A percentile compares a stretch with the other conserved stretches of the same genome.
Evolutionary conservation across 2,888 invertebrate species (phyloP).

Genomic region (Acleris sparsana): DNA sequence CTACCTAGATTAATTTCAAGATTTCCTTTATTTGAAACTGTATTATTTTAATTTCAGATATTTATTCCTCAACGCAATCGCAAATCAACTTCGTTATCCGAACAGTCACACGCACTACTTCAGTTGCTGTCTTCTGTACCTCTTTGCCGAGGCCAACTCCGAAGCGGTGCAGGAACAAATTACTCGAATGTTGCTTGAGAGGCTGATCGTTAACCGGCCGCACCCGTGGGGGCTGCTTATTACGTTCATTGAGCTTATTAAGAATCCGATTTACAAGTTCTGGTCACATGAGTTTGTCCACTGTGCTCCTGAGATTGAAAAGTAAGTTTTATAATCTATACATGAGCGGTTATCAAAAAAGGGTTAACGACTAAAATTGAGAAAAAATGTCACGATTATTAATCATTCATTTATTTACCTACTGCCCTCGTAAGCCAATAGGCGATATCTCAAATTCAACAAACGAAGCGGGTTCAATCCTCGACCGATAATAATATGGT

Average conservation of each 20-base stretch:
- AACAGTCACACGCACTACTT: constrained; percentile 99
- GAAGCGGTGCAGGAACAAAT: constrained; percentile 99
- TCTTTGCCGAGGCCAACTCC: constrained; percentile 98
- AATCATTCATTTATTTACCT: no score
- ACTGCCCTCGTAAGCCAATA: no score
- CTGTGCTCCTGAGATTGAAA: constrained; percentile 99
- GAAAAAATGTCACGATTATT: no score
- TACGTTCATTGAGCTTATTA: constrained; percentile 99
- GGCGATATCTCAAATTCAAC: no score
- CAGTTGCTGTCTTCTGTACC: constrained; percentile 97
- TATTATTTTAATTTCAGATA: constrained; percentile 84
- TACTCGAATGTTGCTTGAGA: constrained; percentile 96
- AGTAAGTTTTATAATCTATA: constrained; percentile 85
- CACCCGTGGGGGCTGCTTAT: constrained; percentile 99
- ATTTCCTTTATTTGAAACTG: no score
- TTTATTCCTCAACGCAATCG: constrained; percentile 98
- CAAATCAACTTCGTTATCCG: constrained; percentile 99
- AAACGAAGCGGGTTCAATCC: no score
- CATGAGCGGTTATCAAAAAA: no score
- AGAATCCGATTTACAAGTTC: constrained; percentile 99
- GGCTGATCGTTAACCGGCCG: constrained; percentile 98
- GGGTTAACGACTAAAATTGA: no score
- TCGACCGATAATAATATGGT: no score
- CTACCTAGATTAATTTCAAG: no score
- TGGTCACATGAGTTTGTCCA: constrained; percentile 99